Base-by-base conservation (phyloP, 1,140 invertebrate species). In the Himalopsyche phryganea region DNA sequence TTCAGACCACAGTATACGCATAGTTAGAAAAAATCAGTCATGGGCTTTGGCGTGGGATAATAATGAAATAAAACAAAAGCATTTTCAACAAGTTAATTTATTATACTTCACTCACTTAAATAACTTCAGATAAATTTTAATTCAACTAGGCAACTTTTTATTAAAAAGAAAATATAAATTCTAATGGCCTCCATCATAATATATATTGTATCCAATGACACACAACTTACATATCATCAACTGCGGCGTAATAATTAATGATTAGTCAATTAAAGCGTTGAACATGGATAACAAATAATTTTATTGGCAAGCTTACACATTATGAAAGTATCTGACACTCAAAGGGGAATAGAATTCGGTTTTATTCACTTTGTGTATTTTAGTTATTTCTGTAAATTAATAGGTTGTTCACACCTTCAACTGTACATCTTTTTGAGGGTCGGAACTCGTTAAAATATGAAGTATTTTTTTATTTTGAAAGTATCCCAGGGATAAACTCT, bases 71-170 rank as follows among this genome's bases (percentile, higher is more conserved):
- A 11, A 55, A 47, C 18, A 53, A 35, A 36, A 15, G 49, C 36
- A 49, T 58, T 46, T 42, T 58, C 51, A 62, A 62, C 54, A 62
- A 53, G 36, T 63, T 54, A 17, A 53, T 63, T 63, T 63, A 62
- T 61, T 61, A 51, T 32, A 51, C 18, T 58, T 58, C 50, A 57
- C 54, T 57, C 54, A 49, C 50, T 51, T 48, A 51, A 35, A 61
- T 59, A 63, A 63, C 61, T 58, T 63, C 56, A 63, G 55, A 63
- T 63, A 63, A 63, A 58, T 50, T 58, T 59, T 40, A 58, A 52
- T 62, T 58, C 50, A 63, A 55, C 61, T 55, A 63, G 50, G 55
- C 56, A 59, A 63, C 56, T 55, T 50, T n/a, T 50, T 47, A 50
- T 57, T 50, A 62, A 52, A 23, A 52, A 52, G 20, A 49, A 61